Conservation (phyloP, 2,797 vertebrate genomes). For the Enteromius unitaeniatus region DNA sequence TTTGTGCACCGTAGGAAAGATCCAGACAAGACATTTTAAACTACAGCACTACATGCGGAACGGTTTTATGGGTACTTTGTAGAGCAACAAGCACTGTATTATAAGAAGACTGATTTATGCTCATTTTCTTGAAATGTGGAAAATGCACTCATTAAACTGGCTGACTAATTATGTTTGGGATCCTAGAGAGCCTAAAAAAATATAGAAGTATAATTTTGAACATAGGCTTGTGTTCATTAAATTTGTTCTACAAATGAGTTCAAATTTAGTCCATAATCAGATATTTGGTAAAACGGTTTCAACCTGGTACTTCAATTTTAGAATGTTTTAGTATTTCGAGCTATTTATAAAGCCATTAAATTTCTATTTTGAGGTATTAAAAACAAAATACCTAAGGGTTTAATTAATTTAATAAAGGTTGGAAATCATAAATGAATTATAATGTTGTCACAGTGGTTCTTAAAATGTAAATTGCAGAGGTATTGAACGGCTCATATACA, state of each 20-base stretch:
- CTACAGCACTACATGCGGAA: neutral
- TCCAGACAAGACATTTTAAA: conserved; percentile 7
- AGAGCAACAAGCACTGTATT: neutral
- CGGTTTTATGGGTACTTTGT: neutral
- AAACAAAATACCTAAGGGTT: neutral
- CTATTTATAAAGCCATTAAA: neutral
- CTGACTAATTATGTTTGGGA: neutral
- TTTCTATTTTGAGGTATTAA: neutral
- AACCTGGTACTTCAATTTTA: neutral
- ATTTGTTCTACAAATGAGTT: too few species aligned
- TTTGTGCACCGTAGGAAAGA: conserved; percentile 23
- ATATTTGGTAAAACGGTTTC: neutral
- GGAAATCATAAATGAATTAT: neutral
- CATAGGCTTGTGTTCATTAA: neutral
- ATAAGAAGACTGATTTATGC: neutral
- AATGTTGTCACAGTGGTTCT: neutral
- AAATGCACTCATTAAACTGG: neutral
- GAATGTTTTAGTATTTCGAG: neutral
- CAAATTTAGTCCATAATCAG: neutral
- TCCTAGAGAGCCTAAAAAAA: neutral
- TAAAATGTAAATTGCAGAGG: neutral
- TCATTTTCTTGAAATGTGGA: neutral
- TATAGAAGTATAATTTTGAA: neutral
- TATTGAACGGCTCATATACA: neutral
- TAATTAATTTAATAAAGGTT: neutral